phyloP scores from a whole-genome alignment of 2,113 vertebrate genomes.

The Ictidomys tridecemlineatus region DNA sequence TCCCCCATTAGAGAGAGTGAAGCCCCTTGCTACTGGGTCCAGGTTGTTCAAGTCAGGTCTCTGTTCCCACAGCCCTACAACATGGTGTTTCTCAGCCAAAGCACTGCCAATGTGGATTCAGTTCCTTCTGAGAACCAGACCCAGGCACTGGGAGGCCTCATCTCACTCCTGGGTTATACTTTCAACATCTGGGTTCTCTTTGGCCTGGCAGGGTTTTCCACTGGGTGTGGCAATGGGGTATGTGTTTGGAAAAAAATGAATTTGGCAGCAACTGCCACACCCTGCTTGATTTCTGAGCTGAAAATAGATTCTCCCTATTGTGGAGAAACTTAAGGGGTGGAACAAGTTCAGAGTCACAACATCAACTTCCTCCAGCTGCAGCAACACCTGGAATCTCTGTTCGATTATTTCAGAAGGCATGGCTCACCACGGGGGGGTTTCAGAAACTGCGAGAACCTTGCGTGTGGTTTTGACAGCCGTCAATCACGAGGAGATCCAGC shows the following conservation, averaged over 20 bases:
- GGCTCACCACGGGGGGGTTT: neutral
- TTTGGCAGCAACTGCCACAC: conserved; percentile 27
- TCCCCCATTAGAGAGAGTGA: neutral
- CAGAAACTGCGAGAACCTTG: neutral
- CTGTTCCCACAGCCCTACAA: neutral
- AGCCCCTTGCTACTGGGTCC: neutral
- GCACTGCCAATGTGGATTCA: neutral
- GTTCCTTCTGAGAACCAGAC: no score
- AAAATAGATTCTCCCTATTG: conserved; percentile 61
- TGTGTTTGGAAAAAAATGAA: neutral
- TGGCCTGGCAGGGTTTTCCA: neutral
- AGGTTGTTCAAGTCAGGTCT: neutral
- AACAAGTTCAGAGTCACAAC: neutral
- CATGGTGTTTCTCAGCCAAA: neutral
- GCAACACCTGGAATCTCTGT: conserved; percentile 48
- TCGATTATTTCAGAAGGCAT: conserved; percentile 20
- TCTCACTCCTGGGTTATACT: accelerated
- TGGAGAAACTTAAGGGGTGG: conserved; percentile 8
- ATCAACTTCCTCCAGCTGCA: neutral
- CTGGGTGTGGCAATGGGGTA: neutral
- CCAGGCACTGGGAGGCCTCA: neutral
- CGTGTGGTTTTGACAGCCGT: conserved; percentile 21
- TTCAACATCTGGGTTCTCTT: neutral
- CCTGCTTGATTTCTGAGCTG: conserved; percentile 46
- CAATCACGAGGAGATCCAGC: neutral